Evolutionary conservation across 2,888 invertebrate species (phyloP).

Genomic region (Metalampra italica): DNA sequence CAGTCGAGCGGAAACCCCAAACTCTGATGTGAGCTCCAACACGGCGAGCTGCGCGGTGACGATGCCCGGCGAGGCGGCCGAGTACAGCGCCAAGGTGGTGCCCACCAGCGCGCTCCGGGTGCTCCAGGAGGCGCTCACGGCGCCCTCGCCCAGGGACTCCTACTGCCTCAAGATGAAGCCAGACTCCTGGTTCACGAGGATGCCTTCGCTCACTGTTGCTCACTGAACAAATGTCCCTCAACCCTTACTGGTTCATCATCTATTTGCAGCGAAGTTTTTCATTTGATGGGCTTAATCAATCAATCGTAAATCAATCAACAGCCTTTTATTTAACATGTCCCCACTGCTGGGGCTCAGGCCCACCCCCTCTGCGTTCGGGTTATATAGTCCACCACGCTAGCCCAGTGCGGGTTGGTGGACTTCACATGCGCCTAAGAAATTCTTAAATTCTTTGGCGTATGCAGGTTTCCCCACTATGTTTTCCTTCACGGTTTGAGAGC

Average conservation of each 20-base stretch:
- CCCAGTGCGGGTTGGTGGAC: too few species aligned
- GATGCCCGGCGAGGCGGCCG: conserved; percentile 79
- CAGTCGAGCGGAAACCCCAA: conserved; percentile 72
- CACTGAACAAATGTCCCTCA: conserved; percentile 26
- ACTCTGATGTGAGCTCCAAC: conserved; percentile 57
- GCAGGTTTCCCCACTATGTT: too few species aligned
- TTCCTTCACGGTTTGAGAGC: too few species aligned
- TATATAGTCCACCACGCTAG: too few species aligned
- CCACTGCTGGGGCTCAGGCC: too few species aligned
- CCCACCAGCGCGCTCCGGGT: conserved; percentile 79
- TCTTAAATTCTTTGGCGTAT: too few species aligned
- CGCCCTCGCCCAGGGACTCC: conserved; percentile 74
- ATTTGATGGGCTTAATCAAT: not conserved
- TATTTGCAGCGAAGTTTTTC: not conserved
- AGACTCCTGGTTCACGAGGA: conserved; percentile 73
- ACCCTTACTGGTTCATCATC: not conserved
- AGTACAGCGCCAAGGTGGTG: conserved; percentile 81
- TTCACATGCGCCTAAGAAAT: too few species aligned
- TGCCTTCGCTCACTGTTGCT: conserved; percentile 68
- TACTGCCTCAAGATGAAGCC: conserved; percentile 72
- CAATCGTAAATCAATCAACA: too few species aligned
- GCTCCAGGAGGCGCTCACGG: conserved; percentile 80
- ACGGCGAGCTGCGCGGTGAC: conserved; percentile 69
- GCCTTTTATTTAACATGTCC: too few species aligned
- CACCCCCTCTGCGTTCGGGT: too few species aligned